Evolutionary conservation across 2,113 vertebrate genomes (phyloP), one percentile per base, ranked within the genome.

Genomic region (Dromas ardeola): DNA sequence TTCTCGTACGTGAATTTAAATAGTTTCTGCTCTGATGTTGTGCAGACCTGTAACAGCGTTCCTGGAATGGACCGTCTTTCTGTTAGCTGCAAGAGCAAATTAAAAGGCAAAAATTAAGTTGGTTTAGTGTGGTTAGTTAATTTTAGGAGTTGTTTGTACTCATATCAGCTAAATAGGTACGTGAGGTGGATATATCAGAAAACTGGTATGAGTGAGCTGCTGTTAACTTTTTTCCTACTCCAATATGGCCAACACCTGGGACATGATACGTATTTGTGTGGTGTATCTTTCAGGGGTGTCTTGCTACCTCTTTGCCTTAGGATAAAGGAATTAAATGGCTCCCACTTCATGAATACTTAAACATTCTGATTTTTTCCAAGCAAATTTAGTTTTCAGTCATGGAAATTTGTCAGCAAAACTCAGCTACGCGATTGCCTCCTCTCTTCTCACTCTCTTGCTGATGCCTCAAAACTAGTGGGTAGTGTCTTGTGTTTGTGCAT

Each of bases 401-500:
- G 53, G 45, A 42, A 47, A 12, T 32, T 10, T 67, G 40, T 20
- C 74, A 50, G 84, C 74, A 78, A 50, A 86, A 47, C 82, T 30
- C 17, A 11, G 63, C 5, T 8, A 6, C 4, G 5, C 5, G 15
- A 11, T 78, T 42, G 52, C 92, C 94, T 97, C 97, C 61, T 97
- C 92, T 93, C 95, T 52, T 82, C 88, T 95, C 95, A 3, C 76
- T 95, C 58, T 70, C 88, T 92, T 56, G 88, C 86, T 13, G 59
- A 12, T 40, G 14, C 81, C 85, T 52, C 77, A 9, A 10, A 26
- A 22, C 69, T 95, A 95, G 97, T 2, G 96, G 81, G 93, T 95
- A 89, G 96, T 97, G 97, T 15, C 97, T 97, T 93, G 61, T 89
- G 92, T 70, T 19, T 90, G 92, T 96, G 96, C 97, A 96, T 97